These are phyloP conservation scores for Tursiops truncatus DNA, from an alignment of 2,113 vertebrate species.

Conservation along the genomic window DNA sequence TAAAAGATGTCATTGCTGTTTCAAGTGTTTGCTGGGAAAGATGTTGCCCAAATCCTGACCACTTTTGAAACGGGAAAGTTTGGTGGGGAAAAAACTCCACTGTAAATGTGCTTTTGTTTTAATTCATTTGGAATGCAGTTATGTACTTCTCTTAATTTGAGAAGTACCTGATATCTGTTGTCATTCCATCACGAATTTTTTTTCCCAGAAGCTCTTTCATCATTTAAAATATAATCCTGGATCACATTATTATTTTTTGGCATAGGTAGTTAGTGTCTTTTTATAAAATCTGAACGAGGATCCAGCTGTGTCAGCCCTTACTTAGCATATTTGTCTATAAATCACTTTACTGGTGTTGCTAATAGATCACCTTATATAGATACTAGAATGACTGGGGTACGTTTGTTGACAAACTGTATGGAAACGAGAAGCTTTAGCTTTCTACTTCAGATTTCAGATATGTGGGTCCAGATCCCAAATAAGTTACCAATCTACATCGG, in stretches of 20 bases:
- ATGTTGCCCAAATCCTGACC: neutral
- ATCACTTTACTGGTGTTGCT: neutral
- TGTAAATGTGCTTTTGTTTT: neutral
- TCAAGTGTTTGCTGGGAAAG: neutral
- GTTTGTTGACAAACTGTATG: conserved; percentile 3
- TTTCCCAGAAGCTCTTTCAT: neutral
- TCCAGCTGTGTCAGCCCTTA: neutral
- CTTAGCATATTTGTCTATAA: neutral
- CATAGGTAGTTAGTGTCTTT: neutral
- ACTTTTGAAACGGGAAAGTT: conserved; percentile 32
- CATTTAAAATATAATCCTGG: conserved; percentile 40
- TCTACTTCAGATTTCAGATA: neutral
- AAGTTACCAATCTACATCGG: conserved; percentile 26
- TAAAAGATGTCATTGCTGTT: neutral
- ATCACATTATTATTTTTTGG: neutral
- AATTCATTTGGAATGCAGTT: neutral
- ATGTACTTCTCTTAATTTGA: neutral
- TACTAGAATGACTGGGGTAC: neutral
- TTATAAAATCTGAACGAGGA: neutral
- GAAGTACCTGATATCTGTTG: neutral
- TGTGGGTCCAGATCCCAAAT: neutral
- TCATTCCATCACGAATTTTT: neutral
- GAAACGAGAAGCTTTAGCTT: conserved; percentile 11
- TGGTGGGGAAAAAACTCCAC: neutral
- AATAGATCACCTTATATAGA: neutral